Conservation (phyloP, 2,113 vertebrate genomes). For the Cisticola juncidis region DNA sequence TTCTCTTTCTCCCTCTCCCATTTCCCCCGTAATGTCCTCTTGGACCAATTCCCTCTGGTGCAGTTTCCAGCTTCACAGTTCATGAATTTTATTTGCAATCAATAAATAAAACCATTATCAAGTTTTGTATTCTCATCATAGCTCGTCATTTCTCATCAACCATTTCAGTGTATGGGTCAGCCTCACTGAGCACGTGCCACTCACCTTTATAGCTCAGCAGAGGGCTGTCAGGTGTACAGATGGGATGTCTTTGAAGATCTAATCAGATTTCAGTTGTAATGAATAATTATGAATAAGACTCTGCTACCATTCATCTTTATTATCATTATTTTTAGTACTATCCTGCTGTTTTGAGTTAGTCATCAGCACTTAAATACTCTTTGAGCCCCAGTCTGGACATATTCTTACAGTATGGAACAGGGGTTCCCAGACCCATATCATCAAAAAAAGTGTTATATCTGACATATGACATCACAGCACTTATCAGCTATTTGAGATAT, state of each 20-base stretch:
- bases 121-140: slow-evolving; percentile 71
- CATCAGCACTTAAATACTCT: neutral
- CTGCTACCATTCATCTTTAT: neutral
- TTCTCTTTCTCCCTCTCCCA: neutral
- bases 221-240: neutral
- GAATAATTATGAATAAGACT: slow-evolving; percentile 4
- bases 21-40: neutral
- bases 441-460: neutral
- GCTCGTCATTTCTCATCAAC: slow-evolving; percentile 64
- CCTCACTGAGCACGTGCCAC: slow-evolving; percentile 10
- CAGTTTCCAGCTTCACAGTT: slow-evolving; percentile 72
- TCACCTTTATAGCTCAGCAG: slow-evolving; percentile 53
- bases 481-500: neutral
- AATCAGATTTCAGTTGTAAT: slow-evolving; percentile 2
- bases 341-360: neutral
- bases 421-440: neutral
- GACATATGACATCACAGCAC: neutral
- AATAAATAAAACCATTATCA: slow-evolving; percentile 76
- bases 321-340: neutral
- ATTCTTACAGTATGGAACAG: neutral
- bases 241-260: neutral
- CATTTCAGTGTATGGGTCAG: slow-evolving; percentile 16
- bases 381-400: neutral
- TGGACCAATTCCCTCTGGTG: slow-evolving; percentile 51
- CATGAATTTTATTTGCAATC: slow-evolving; percentile 78